Base-by-base conservation (phyloP, 2,888 invertebrate species). In the Scaptomyza tumidula region DNA sequence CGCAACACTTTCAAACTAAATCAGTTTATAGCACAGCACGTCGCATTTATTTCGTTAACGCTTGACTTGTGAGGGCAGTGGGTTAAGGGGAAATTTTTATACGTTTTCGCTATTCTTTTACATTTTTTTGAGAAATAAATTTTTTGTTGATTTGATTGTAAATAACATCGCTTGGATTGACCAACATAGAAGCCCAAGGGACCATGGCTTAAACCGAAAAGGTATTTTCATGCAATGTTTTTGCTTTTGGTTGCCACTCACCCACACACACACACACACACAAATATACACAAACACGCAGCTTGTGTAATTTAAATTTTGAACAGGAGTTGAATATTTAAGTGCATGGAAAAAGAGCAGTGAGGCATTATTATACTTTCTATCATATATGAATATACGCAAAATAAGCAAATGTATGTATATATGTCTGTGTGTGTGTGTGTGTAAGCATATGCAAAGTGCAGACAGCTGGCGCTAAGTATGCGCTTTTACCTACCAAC, bases 301-400 rank as follows among this genome's bases (percentile, higher is more conserved):
- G 61, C 50, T 70, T 49, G 59, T 49, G 59, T 59, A 75, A 83
- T 88, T 88, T 88, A 78, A 75, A 86, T 88, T 86, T 86, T 67
- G 57, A 83, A 73, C 65, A 68, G 53, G 62, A 31, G 76, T 88
- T 88, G 86, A 80, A 85, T 85, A 86, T 88, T 85, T 83, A 86
- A 86, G 80, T 82, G 71, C 53, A 68, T 71, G 65, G 64, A 86
- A 88, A 84, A 88, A 73, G 35, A 19, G 19, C 41, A 10, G 41
- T 14, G 39, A 6, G 19, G 11, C 19, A 19, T 29, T 16, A 43
- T 29, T 44, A 16, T 44, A 29, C 14, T 6, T 7, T 35, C 16
- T 13, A 13, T 49, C 16, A 53, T 16, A 16, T n/a, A 19, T 33
- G 44, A 14, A 19, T 14, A 27, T 24, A 24, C 24, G 24, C 5